Percentiles rank a stretch among this genome's conserved stretches.
Evolutionary conservation across 2,888 invertebrate species (phyloP).

Genomic region (Drosophila anceps): DNA sequence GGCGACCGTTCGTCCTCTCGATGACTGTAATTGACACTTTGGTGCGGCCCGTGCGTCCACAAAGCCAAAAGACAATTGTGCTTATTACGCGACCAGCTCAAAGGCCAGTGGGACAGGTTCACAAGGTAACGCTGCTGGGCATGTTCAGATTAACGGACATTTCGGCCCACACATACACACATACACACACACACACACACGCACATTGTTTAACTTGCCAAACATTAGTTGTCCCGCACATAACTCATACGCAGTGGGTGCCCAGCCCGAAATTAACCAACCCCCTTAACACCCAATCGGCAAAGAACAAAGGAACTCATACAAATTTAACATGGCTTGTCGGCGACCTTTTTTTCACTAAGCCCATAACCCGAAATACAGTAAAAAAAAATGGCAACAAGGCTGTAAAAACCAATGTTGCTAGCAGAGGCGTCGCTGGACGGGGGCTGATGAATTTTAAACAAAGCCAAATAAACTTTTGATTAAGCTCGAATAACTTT

Average conservation of each 20-base stretch:
- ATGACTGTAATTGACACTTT: slow-evolving; percentile 73
- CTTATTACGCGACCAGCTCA: slow-evolving; percentile 59
- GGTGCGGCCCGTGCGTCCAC: slow-evolving; percentile 20
- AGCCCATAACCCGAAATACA: slow-evolving; percentile 17
- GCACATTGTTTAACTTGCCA: slow-evolving; percentile 60
- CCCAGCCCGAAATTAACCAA: slow-evolving; percentile 22
- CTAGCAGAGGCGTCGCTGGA: not conserved
- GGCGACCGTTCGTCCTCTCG: slow-evolving; percentile 33
- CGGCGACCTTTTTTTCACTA: slow-evolving; percentile 58
- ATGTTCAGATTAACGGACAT: slow-evolving; percentile 45
- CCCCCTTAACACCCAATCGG: slow-evolving; percentile 13
- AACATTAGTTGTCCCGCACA: slow-evolving; percentile 39
- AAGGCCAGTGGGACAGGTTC: slow-evolving; percentile 21
- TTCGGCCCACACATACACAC: slow-evolving; percentile 3
- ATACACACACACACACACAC: not conserved
- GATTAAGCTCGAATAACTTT: not conserved
- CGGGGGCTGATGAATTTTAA: not conserved
- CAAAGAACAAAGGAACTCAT: slow-evolving; percentile 47
- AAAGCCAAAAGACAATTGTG: slow-evolving; percentile 70
- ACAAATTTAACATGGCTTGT: slow-evolving; percentile 70
- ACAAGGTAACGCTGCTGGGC: slow-evolving; percentile 39
- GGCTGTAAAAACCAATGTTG: slow-evolving; percentile 24
- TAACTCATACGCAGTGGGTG: slow-evolving; percentile 45
- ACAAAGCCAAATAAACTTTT: not conserved
- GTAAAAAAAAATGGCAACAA: slow-evolving; percentile 19